Base-by-base conservation (phyloP, 2,888 invertebrate genomes). In the Nomada flava region DNA sequence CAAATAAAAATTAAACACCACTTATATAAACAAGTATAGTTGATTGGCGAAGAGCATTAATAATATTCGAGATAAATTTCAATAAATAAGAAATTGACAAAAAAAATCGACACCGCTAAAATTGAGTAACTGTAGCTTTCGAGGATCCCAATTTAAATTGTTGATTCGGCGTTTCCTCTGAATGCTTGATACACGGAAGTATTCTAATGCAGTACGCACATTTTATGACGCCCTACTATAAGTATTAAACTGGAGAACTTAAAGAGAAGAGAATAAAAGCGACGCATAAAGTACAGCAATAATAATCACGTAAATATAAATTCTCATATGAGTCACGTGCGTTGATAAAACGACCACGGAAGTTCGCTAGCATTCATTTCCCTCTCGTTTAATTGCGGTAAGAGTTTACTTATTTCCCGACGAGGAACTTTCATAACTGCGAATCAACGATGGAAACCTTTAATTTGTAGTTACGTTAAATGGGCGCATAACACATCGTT, bases 341-440 rank as follows among this genome's bases (percentile, higher is more conserved):
- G 26, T 15, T 63, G 20, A 53, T 55, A 72, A 84, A 89, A 84
- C 83, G 86, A 86, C 75, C 64, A 64, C 88, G 89, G 88, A 90
- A 90, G 88, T 88, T 86, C 76, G 75, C 74, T 53, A 77, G 64
- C 71, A 50, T 72, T 76, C 75, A 74, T 86, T 89, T 87, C 85
- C 88, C 79, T 71, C 44, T 60, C 69, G 76, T 73, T 86, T 83
- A 82, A 86, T 86, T 75, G 65, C 82, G 50, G 76, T 65, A 78
- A 82, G 55, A 63, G 52, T 70, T 81, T 73, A 69, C 44, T 52
- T 20, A 67, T 81, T 76, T 81, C 63, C 71, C 55, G 42, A 13
- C 18, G 18, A 47, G 13, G 18, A 11, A 62, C 77, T 83, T 83
- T 82, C 69, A 62, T 76, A 70, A 76, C 42, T 42, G 26, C 11